phyloP scores from a whole-genome alignment of 2,888 invertebrate species.

The Troglohyphantes excavatus region DNA sequence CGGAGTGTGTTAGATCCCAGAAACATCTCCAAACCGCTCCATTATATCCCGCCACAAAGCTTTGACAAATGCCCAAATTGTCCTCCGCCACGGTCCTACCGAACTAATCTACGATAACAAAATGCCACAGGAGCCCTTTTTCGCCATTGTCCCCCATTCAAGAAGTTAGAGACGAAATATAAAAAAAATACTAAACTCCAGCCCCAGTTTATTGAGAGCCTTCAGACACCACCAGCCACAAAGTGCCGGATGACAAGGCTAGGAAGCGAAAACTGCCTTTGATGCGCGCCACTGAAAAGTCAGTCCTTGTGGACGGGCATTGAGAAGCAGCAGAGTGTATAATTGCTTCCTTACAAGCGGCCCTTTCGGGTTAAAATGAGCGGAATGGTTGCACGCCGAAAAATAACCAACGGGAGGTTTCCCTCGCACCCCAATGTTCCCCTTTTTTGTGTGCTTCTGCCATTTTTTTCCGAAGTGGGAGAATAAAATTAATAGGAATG shows the following conservation, averaged over 20 bases:
- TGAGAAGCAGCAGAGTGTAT: constrained; percentile 63
- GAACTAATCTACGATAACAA: constrained; percentile 40
- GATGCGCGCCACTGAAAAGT: constrained; percentile 9
- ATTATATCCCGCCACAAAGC: constrained; percentile 9
- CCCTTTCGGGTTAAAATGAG: constrained; percentile 67
- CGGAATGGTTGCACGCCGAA: constrained; percentile 39
- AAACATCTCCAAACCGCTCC: not conserved
- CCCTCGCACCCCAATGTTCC: constrained; percentile 9
- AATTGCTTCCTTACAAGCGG: constrained; percentile 72
- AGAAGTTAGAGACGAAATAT: not conserved
- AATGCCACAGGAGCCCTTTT: not conserved
- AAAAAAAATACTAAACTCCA: constrained; percentile 31
- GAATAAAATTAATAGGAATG: constrained; percentile 14
- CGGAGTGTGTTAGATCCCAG: not conserved
- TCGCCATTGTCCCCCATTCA: not conserved
- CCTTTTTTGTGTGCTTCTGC: not conserved
- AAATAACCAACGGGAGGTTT: constrained; percentile 28
- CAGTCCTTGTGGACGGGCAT: constrained; percentile 68
- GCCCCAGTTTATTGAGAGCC: constrained; percentile 58
- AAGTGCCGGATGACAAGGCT: constrained; percentile 54
- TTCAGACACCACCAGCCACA: constrained; percentile 38
- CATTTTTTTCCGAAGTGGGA: not conserved
- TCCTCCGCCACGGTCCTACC: not conserved
- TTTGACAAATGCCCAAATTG: constrained; percentile 5
- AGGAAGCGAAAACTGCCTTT: constrained; percentile 4